Evolutionary conservation across 1,140 invertebrate species (phyloP), one percentile per base, ranked within the genome.

Genomic region (Subanguina moxae): DNA sequence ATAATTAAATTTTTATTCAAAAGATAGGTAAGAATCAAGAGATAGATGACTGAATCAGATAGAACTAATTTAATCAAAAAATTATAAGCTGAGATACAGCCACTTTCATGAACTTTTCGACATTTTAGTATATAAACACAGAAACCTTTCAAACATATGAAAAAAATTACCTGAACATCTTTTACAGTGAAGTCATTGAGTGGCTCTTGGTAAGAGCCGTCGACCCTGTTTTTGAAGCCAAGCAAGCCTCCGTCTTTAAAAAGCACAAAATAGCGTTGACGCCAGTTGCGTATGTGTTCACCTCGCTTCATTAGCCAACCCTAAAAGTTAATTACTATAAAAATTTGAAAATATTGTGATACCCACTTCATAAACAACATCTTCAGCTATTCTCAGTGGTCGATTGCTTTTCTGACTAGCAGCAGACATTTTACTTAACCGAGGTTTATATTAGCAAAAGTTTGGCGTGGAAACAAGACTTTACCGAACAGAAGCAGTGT

Each of bases 181-280:
- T 85, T 90, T 89, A 98, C 94, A n/a, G 93, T 97, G 82, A 99
- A 98, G 85, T 96, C 95, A 84, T 99, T 99, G 46, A 95, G 86
- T 1, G 93, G 93, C 78, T 97, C 75, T n/a, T 58, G 57, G 45
- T 66, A 56, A 21, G 45, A 43, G n/a, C 48, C 48, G 38, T 88
- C 86, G 83, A 88, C 86, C 76, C 91, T 90, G 27, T 87, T 88
- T 85, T 94, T 94, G 84, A 92, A 98, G 0, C 95, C 95, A 64
- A 92, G 88, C 62, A 98, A 86, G 27, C 90, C 89, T 8, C 95
- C 95, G 88, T 98, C 90, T 78, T 92, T 89, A 76, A 91, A 88
- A 3, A 98, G 85, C 57, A 95, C 88, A 85, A 99, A 98, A 85
- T 97, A 98, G 73, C 95, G 87, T 62, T 90, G 88, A 71, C 95